Evolutionary conservation across 2,113 vertebrate genomes (phyloP), one percentile per base, ranked within the genome.

Genomic region (Hippoglossus stenolepis): DNA sequence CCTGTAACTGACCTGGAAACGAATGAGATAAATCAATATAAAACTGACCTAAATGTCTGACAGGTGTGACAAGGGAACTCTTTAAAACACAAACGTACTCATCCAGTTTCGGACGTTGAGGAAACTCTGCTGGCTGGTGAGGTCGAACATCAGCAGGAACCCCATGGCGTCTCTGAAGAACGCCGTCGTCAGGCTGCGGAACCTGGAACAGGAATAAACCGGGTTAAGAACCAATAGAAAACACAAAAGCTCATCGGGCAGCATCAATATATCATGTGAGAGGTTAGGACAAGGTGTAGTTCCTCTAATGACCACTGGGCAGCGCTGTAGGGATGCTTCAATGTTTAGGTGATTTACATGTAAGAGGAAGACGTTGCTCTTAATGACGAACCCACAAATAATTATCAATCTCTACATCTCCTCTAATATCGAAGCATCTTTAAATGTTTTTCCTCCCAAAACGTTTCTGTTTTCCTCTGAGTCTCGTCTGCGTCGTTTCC

Each of bases 91-190:
- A 12, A 45, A 89, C 97, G 89, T 94, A 99, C 97, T 98, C 97
- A 99, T 99, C 97, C 97, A 99, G 89, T 96, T 98, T 47, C 97
- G 94, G 93, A 99, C 96, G 67, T 98, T 99, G 73, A 99, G 94
- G 91, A 98, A 99, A 87, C 97, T 99, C 94, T 98, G 97, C 75
- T 98, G 97, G 90, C 96, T 98, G 84, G 97, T 98, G 87, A 99
- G 96, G 76, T 98, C 97, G 64, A 99, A 99, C 97, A 98, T 97
- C 47, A 99, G 91, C 69, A 98, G 88, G 91, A 99, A 99, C 10
- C 97, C 97, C 97, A 98, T 98, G n/a, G 97, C 96, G 2, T 99
- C 97, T 91, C 97, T 93, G 95, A 99, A 99, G 87, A 99, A 98
- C 0, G 97, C 97, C 0, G 97, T 98, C 1, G 97, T 99, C 76